Conservation (phyloP, 2,113 vertebrate species). For the Lichenostomus cassidix region DNA sequence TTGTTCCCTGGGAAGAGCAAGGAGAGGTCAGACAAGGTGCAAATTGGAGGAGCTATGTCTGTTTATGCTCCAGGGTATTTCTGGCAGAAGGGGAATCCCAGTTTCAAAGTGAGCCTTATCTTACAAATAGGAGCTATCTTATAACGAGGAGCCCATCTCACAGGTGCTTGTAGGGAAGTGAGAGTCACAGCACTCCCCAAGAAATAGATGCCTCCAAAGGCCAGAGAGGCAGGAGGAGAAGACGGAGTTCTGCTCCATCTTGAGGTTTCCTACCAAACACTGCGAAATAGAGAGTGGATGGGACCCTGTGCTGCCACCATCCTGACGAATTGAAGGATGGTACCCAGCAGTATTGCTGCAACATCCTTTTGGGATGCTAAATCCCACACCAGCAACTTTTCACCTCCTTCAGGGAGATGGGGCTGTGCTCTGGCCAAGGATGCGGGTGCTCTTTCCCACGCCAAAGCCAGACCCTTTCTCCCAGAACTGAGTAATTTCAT, state of each 20-base stretch:
- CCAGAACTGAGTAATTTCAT: neutral
- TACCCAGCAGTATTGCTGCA: neutral
- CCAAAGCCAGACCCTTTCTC: neutral
- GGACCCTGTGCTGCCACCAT: neutral
- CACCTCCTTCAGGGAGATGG: neutral
- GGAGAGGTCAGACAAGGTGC: neutral
- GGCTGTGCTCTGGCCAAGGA: neutral
- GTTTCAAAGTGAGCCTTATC: neutral
- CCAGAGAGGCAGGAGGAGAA: neutral
- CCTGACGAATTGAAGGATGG: fast-evolving
- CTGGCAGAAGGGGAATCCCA: neutral
- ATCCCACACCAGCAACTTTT: neutral
- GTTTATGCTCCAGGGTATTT: neutral
- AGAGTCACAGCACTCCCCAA: neutral
- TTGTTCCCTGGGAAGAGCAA: neutral
- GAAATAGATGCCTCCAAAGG: neutral
- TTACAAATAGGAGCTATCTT: neutral
- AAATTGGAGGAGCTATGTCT: neutral
- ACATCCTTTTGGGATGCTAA: neutral
- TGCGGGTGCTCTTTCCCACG: neutral
- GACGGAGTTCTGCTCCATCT: neutral
- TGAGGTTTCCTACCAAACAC: neutral
- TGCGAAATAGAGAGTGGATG: fast-evolving
- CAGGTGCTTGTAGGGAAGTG: neutral
- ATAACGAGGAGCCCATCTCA: fast-evolving